Base-by-base conservation (phyloP, 2,113 vertebrate genomes). In the Trichechus manatus region DNA sequence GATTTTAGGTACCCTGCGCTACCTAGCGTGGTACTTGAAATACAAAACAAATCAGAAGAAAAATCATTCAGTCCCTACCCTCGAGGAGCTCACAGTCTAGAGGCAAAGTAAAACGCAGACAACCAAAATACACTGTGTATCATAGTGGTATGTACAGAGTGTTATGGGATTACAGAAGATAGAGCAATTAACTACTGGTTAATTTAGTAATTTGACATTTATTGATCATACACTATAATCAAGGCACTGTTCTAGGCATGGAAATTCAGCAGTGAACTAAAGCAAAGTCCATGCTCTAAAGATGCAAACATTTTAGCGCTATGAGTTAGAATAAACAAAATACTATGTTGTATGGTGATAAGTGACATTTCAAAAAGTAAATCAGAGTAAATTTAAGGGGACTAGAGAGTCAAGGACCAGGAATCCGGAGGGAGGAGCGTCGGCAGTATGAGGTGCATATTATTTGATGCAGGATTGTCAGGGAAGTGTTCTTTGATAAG, bases 251-350 rank as follows among this genome's bases (percentile, higher is more conserved):
- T 91, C 87, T 47, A 50, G 9, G 13, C 87, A n/a, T 61, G 44
- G 31, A 87, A 90, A 87, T 79, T 93, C 3, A 86, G 25, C 47
- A 84, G 6, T 77, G 53, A 95, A 75, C 14, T n/a, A 88, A 80
- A 93, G 27, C 23, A 70, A 81, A 63, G 9, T 14, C 42, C 17
- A 83, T 29, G 15, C 22, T 83, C 31, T 74, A 39, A 63, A 42
- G 2, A 5, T 44, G 33, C 25, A 83, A 66, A 42, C 20, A 91
- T 87, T 93, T 33, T 36, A 70, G 68, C 29, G 42, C 31, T 14
- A 13, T 31, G 10, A 78, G 39, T 78, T 78, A 78, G 39, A 53
- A 85, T 61, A 79, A 84, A 87, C 9, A 93, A 85, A 84, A 87
- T 44, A 61, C 5, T 17, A 33, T 85, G n/a, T 39, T 8, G n/a